phyloP scores from a whole-genome alignment of 2,113 vertebrate genomes.

The Caranx ignobilis region DNA sequence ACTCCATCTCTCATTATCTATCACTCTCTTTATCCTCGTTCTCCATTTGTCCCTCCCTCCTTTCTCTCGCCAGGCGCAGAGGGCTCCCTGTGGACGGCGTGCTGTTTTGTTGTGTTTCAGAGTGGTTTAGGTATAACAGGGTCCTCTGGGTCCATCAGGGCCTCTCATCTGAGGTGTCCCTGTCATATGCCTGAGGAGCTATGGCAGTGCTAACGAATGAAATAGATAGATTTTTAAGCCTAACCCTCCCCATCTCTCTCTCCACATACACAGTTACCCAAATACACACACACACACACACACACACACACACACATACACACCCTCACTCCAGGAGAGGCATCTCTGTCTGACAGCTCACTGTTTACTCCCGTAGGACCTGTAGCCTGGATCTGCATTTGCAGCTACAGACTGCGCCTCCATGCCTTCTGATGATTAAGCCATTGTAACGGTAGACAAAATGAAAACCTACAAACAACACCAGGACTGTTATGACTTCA shows the following conservation, averaged over 20 bases:
- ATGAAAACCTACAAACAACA: slow-evolving; percentile 58
- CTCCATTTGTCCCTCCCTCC: slow-evolving; percentile 40
- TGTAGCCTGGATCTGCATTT: slow-evolving; percentile 74
- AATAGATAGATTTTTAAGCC: slow-evolving; percentile 66
- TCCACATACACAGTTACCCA: no score
- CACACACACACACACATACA: slow-evolving; percentile 9
- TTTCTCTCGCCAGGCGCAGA: slow-evolving; percentile 1
- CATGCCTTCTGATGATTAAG: slow-evolving; percentile 63
- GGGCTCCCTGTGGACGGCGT: slow-evolving; percentile 51
- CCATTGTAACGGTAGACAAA: slow-evolving; percentile 62
- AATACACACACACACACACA: neutral
- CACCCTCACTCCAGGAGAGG: slow-evolving; percentile 51
- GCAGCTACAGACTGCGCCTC: slow-evolving; percentile 51
- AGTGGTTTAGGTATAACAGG: slow-evolving; percentile 71
- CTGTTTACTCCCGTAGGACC: slow-evolving; percentile 78
- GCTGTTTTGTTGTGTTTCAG: slow-evolving; percentile 68
- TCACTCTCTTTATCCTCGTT: slow-evolving; percentile 63
- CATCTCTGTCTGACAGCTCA: slow-evolving; percentile 69
- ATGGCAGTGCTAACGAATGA: slow-evolving; percentile 63
- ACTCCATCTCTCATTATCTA: slow-evolving; percentile 71
- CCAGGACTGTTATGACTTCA: slow-evolving; percentile 34
- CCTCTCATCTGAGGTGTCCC: slow-evolving; percentile 64
- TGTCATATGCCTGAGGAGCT: slow-evolving; percentile 75
- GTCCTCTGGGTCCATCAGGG: slow-evolving; percentile 68
- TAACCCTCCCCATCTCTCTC: neutral